phyloP scores from a whole-genome alignment of 2,888 invertebrate genomes.

The Trichogramma evanescens region DNA sequence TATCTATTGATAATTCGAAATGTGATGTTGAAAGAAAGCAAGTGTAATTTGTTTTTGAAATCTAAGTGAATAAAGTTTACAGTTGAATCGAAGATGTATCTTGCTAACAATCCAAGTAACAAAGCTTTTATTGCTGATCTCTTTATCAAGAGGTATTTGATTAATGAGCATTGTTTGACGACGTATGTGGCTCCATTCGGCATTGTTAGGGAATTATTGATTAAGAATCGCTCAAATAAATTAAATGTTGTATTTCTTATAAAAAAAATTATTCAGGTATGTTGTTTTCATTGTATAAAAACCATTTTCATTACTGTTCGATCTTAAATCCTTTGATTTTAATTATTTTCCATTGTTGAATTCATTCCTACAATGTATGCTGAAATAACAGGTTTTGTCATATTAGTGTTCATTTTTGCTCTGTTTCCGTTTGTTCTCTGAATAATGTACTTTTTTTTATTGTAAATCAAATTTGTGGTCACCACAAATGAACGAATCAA shows the following conservation, averaged over 20 bases:
- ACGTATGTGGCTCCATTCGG: conserved; percentile 34
- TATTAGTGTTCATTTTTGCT: conserved; percentile 7
- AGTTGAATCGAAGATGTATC: conserved; percentile 36
- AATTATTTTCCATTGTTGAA: too few relatives aligned
- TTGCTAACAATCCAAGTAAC: conserved; percentile 14
- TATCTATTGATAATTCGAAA: conserved; percentile 45
- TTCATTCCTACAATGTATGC: too few relatives aligned
- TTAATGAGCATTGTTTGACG: too few relatives aligned
- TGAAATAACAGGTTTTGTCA: conserved; percentile 7
- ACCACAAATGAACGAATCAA: not conserved
- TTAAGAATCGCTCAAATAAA: conserved; percentile 45
- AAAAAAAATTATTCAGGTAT: conserved; percentile 20
- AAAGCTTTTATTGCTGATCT: too few relatives aligned
- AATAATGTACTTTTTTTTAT: conserved; percentile 1
- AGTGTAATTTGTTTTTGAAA: conserved; percentile 40
- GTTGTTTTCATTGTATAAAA: conserved; percentile 16
- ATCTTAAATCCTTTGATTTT: too few relatives aligned
- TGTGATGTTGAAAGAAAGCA: conserved; percentile 41
- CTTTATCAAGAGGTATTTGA: too few relatives aligned
- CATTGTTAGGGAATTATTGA: conserved; percentile 45
- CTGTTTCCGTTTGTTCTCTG: not conserved
- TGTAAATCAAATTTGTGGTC: not conserved
- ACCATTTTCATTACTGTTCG: too few relatives aligned
- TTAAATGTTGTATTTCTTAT: conserved; percentile 46
- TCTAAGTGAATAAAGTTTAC: conserved; percentile 42